Percentiles rank a stretch among this genome's conserved stretches.
Evolutionary conservation across 1,140 invertebrate genomes (phyloP).

Genomic region (Drosophila pachea): DNA sequence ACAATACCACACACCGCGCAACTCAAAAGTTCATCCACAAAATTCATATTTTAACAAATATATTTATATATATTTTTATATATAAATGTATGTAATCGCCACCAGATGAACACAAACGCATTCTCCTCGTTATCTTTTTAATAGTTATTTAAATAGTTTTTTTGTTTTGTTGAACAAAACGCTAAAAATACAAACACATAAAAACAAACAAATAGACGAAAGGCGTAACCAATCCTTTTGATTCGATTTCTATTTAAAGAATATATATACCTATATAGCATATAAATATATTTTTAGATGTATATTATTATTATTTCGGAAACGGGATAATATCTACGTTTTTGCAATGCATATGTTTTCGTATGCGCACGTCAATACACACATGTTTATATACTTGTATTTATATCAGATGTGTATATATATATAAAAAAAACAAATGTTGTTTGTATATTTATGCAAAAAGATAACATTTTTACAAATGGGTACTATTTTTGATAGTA

Average conservation of each 20-base stretch:
- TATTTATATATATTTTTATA: constrained; percentile 1
- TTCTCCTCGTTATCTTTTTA: constrained; percentile 35
- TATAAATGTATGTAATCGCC: not conserved
- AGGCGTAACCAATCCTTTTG: constrained; percentile 70
- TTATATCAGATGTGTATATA: constrained; percentile 21
- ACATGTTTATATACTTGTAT: constrained; percentile 41
- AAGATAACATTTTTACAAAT: constrained; percentile 69
- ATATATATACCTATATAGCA: constrained; percentile 68
- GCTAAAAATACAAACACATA: constrained; percentile 60
- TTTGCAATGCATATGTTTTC: constrained; percentile 78
- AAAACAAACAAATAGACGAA: constrained; percentile 54
- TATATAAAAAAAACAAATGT: constrained; percentile 53
- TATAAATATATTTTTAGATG: constrained; percentile 78
- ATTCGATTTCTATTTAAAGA: constrained; percentile 75
- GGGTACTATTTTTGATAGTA: constrained; percentile 77
- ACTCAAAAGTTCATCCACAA: not conserved
- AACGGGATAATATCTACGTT: constrained; percentile 70
- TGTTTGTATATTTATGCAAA: constrained; percentile 70
- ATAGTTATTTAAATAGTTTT: constrained; percentile 76
- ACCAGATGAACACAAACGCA: constrained; percentile 8
- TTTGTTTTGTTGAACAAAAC: constrained; percentile 77
- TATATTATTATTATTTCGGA: constrained; percentile 75
- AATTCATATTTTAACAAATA: constrained; percentile 11
- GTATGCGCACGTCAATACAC: constrained; percentile 75
- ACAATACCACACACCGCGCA: not conserved